These are phyloP conservation scores for Trichechus manatus DNA, from an alignment of 2,113 vertebrate species.

Conservation along the genomic window DNA sequence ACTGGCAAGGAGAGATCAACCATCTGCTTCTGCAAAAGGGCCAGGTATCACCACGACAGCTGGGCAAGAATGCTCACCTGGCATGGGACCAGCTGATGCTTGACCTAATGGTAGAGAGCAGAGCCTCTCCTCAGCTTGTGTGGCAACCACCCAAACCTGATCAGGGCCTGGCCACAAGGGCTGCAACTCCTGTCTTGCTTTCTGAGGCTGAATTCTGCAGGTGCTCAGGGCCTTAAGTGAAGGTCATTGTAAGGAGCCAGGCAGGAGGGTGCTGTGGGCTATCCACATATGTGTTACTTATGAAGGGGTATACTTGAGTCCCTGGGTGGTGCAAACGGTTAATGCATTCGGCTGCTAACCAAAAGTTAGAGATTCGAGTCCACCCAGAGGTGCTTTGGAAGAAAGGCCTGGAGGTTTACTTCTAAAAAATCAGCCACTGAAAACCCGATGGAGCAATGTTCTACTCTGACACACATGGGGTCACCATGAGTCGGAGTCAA, in stretches of 20 bases:
- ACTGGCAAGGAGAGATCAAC: conserved; percentile 68
- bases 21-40: conserved; percentile 73
- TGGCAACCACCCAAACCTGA: conserved; percentile 2
- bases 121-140: neutral
- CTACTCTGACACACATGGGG: neutral
- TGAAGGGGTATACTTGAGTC: neutral
- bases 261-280: neutral
- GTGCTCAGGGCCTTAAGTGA: neutral
- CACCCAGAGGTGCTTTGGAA: neutral
- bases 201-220: neutral
- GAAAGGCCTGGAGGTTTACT: neutral
- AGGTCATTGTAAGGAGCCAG: neutral
- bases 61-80: conserved; percentile 18
- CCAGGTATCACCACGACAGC: conserved; percentile 72
- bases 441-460: neutral
- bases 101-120: conserved; percentile 40
- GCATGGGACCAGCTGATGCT: neutral
- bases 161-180: neutral
- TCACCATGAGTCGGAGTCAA: neutral
- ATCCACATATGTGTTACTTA: neutral
- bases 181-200: neutral
- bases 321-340: neutral
- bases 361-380: neutral
- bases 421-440: too few relatives aligned
- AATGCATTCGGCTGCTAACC: neutral